These are phyloP conservation scores for Paracanthobrama guichenoti DNA, from an alignment of 2,113 vertebrate species.

Conservation along the genomic window DNA sequence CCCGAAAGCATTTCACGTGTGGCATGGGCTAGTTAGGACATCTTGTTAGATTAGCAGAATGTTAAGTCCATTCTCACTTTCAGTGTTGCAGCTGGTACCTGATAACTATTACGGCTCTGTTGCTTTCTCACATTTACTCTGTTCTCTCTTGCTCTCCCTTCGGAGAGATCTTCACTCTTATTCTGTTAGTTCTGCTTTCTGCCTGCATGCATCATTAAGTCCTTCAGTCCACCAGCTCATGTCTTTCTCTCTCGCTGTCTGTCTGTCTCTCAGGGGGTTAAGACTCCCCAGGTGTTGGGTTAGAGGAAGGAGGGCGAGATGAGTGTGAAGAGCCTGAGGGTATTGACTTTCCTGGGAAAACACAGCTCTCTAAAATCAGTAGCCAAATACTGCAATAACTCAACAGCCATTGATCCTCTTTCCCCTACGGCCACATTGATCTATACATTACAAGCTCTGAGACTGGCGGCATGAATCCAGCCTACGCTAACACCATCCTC, in stretches of 20 bases:
- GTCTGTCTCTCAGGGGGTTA: conserved; percentile 45
- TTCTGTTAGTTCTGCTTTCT: conserved; percentile 32
- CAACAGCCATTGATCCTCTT: conserved; percentile 69
- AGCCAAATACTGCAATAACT: conserved; percentile 73
- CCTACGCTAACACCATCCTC: conserved; percentile 40
- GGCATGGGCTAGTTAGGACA: conserved; percentile 36
- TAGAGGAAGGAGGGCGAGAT: conserved; percentile 58
- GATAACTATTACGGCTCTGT: conserved; percentile 37
- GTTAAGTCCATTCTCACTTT: conserved; percentile 34
- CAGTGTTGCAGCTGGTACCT: conserved; percentile 35
- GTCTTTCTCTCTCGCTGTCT: conserved; percentile 1
- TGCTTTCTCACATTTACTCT: conserved; percentile 20
- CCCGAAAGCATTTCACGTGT: background rate
- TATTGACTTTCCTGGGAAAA: conserved; percentile 79
- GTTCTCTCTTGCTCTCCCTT: background rate
- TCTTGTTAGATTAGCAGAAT: conserved; percentile 39
- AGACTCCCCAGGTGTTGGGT: conserved; percentile 62
- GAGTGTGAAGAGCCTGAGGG: conserved; percentile 72
- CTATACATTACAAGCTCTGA: conserved; percentile 62
- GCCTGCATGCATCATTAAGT: conserved; percentile 30
- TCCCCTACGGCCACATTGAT: conserved; percentile 64
- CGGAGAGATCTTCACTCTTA: conserved; percentile 24
- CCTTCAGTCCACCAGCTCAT: background rate
- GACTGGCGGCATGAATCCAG: conserved; percentile 50
- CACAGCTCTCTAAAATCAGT: conserved; percentile 75